Percentiles rank a stretch among this genome's conserved stretches.
Conservation (phyloP, 2,888 invertebrate species). For the Megamerina dolium region DNA sequence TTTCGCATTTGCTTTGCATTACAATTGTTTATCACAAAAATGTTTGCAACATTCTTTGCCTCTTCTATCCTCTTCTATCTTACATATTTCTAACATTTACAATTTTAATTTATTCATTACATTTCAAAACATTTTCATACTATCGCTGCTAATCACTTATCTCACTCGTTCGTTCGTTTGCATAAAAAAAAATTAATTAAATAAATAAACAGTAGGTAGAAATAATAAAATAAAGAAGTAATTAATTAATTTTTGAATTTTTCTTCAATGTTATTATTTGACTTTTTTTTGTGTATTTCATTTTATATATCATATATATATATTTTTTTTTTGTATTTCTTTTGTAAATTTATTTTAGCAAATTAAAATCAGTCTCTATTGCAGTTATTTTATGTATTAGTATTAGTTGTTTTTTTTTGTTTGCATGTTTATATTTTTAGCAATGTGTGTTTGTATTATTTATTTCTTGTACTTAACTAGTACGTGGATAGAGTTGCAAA, state of each 20-base stretch:
- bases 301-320: slow-evolving; percentile 5
- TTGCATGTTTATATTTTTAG: slow-evolving; percentile 15
- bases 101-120: no score
- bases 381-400: no score
- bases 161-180: slow-evolving; percentile 16
- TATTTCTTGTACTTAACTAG: slow-evolving; percentile 8
- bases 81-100: no score
- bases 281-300: slow-evolving; percentile 8
- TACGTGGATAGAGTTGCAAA: no score
- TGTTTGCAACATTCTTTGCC: slow-evolving; percentile 6
- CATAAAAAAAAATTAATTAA: slow-evolving; percentile 15
- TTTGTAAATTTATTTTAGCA: slow-evolving; percentile 9
- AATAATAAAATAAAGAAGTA: slow-evolving; percentile 1
- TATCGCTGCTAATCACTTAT: no score
- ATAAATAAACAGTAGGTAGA: slow-evolving; percentile 5
- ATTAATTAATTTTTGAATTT: no score
- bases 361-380: slow-evolving; percentile 49
- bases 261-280: background rate
- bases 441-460: slow-evolving; percentile 14
- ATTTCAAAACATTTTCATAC: no score
- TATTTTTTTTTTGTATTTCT: slow-evolving; percentile 10
- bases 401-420: slow-evolving; percentile 18
- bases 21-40: slow-evolving; percentile 20
- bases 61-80: no score
- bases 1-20: slow-evolving; percentile 9